Evolutionary conservation across 2,797 vertebrate genomes (phyloP).

Genomic region (Phoxinus dragarum): DNA sequence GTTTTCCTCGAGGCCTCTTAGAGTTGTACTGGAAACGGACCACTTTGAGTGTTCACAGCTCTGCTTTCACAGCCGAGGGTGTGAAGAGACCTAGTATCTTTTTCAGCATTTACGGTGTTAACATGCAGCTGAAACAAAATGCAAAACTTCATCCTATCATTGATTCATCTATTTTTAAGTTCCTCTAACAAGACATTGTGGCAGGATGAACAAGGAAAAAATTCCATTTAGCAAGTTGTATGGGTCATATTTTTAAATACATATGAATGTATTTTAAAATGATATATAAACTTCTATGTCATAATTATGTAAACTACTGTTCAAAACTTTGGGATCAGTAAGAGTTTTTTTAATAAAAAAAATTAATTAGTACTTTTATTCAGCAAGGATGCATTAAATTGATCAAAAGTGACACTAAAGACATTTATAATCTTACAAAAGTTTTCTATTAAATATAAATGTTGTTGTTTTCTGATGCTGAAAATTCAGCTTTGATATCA

Average conservation of each 20-base stretch:
- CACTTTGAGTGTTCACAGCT: conserved; percentile 27
- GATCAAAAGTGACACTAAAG: no score
- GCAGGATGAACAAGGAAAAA: not conserved
- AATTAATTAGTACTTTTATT: not conserved
- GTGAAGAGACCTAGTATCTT: conserved; percentile 5
- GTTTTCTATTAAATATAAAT: no score
- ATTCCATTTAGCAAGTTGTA: not conserved
- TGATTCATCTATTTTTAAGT: not conserved
- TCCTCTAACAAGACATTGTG: not conserved
- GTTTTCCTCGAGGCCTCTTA: conserved; percentile 35
- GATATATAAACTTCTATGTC: no score
- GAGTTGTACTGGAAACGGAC: conserved; percentile 15
- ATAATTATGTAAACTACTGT: not conserved
- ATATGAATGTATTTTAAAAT: not conserved
- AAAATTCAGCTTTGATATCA: not conserved
- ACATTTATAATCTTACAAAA: not conserved
- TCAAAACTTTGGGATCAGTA: not conserved
- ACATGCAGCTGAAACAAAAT: not conserved
- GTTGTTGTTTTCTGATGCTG: no score
- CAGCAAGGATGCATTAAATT: not conserved
- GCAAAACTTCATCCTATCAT: not conserved
- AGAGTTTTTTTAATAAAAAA: no score
- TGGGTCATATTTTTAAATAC: not conserved
- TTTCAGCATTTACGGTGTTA: not conserved
- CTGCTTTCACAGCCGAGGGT: conserved; percentile 10